A percentile compares a stretch with the other conserved stretches of the same genome.
phyloP scores from a whole-genome alignment of 2,113 vertebrate genomes.

The Protobothrops mucrosquamatus region DNA sequence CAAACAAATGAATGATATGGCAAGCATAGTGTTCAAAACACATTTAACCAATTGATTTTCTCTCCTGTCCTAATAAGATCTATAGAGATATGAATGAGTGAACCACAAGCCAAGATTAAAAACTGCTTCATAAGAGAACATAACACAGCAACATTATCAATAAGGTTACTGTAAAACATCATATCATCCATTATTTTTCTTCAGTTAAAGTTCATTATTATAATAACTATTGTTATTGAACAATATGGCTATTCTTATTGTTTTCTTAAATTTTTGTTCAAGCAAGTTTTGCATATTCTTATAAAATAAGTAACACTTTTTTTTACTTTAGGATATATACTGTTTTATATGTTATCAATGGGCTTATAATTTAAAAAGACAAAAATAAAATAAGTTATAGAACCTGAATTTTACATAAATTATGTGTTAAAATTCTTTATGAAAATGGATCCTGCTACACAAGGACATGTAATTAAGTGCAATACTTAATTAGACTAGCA shows the following conservation, averaged over 20 bases:
- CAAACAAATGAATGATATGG: constrained; percentile 99
- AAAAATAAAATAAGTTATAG: background rate
- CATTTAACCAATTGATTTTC: constrained; percentile 98
- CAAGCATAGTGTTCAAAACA: constrained; percentile 87
- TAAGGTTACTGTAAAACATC: constrained; percentile 68
- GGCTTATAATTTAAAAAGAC: background rate
- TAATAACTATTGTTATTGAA: constrained; percentile 76
- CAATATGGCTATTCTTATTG: constrained; percentile 59
- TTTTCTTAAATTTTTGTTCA: constrained; percentile 46
- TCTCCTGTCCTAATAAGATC: constrained; percentile 92
- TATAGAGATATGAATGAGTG: constrained; percentile 86
- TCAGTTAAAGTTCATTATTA: constrained; percentile 77
- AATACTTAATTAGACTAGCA: background rate
- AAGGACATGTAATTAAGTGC: background rate
- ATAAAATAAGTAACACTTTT: background rate
- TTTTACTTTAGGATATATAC: background rate
- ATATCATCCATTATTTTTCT: constrained; percentile 64
- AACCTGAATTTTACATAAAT: background rate
- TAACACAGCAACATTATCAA: constrained; percentile 58
- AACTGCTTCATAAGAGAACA: constrained; percentile 57
- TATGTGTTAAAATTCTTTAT: background rate
- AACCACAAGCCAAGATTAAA: constrained; percentile 71
- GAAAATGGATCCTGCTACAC: background rate
- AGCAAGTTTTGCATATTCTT: constrained; percentile 20
- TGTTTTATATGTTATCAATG: background rate